Conservation (phyloP, 2,797 vertebrate species). For the Pempheris klunzingeri region DNA sequence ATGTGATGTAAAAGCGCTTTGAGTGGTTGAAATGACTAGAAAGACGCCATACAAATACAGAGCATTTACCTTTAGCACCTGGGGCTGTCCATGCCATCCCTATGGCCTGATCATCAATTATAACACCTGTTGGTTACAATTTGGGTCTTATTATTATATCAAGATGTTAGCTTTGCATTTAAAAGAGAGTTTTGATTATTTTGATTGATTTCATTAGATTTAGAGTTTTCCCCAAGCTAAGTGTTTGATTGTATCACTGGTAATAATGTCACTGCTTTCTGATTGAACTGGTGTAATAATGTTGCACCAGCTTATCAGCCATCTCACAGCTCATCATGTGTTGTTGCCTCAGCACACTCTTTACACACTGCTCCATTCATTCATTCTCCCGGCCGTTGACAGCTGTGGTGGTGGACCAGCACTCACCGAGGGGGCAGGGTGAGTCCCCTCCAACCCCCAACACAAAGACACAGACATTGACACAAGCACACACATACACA, state of each 20-base stretch:
- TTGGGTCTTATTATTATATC: too few relatives aligned
- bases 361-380: conserved; percentile 9
- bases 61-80: too few relatives aligned
- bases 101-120: too few relatives aligned
- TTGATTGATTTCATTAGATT: not conserved
- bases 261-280: not conserved
- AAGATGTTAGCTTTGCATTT: not conserved
- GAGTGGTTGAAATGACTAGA: too few relatives aligned
- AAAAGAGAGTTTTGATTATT: not conserved
- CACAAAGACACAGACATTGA: conserved; percentile 1
- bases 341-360: not conserved
- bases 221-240: not conserved
- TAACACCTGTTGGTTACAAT: too few relatives aligned
- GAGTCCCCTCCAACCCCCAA: not conserved
- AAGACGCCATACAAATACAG: too few relatives aligned
- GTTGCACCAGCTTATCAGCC: not conserved
- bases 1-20: too few relatives aligned
- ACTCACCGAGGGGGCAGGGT: conserved; percentile 1
- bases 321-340: not conserved
- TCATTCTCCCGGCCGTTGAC: conserved; percentile 1
- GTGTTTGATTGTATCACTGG: not conserved
- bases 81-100: too few relatives aligned
- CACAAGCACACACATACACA: conserved; percentile 21
- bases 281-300: not conserved
- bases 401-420: conserved; percentile 24